phyloP scores from a whole-genome alignment of 1,140 invertebrate species.

The Cotesia glomerata region DNA sequence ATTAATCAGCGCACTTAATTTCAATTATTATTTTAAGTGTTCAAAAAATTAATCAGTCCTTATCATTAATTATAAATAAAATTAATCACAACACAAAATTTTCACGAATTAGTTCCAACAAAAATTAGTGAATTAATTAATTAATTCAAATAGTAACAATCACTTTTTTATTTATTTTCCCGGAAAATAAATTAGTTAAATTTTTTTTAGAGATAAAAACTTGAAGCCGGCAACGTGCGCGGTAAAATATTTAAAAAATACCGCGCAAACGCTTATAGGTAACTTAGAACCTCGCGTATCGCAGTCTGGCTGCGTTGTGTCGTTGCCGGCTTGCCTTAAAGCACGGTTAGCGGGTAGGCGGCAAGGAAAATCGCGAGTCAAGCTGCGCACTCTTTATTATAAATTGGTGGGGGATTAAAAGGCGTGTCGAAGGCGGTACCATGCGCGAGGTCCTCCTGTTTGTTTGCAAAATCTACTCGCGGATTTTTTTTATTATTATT shows the following conservation, averaged over 20 bases:
- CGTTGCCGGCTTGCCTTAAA: conserved; percentile 41
- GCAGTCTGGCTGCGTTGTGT: conserved; percentile 64
- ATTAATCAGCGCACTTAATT: neutral
- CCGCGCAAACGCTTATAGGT: conserved; percentile 40
- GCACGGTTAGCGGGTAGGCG: conserved; percentile 26
- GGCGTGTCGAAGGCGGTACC: conserved; percentile 50
- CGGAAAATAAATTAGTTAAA: too few species aligned
- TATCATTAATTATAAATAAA: too few species aligned
- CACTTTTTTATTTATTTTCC: too few species aligned
- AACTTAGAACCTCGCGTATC: conserved; percentile 55
- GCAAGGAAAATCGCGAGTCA: conserved; percentile 35
- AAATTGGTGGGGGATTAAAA: conserved; percentile 45
- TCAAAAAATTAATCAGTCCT: neutral
- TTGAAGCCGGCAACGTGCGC: neutral
- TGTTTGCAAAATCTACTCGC: conserved; percentile 42
- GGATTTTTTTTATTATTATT: conserved; percentile 61
- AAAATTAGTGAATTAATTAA: too few species aligned
- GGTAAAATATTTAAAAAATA: conserved; percentile 23
- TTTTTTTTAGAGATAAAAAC: too few species aligned
- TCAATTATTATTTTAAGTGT: neutral
- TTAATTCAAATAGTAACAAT: too few species aligned
- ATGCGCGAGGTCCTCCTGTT: conserved; percentile 60
- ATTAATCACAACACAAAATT: too few species aligned
- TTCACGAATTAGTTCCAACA: too few species aligned
- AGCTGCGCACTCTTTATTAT: conserved; percentile 31